Evolutionary conservation across 2,888 invertebrate genomes (phyloP).

Genomic region (Agrypnus murinus): DNA sequence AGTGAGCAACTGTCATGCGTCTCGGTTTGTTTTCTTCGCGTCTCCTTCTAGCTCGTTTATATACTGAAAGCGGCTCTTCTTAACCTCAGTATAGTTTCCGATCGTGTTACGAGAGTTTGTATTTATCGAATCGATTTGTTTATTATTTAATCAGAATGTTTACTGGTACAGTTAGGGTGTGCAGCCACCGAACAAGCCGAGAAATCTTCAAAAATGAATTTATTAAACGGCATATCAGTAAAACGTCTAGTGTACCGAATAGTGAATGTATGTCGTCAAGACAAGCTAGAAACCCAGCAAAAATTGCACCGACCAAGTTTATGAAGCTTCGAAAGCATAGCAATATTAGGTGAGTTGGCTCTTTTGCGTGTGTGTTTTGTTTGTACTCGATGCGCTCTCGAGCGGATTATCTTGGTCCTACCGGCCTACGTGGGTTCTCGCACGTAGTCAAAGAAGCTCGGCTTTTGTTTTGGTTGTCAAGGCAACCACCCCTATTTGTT

Average conservation of each 20-base stretch:
- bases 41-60: slow-evolving; percentile 64
- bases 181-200: slow-evolving; percentile 55
- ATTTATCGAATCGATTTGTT: no score
- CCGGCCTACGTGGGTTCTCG: slow-evolving; percentile 19
- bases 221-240: slow-evolving; percentile 72
- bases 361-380: no score
- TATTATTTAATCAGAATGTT: slow-evolving; percentile 40
- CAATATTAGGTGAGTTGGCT: slow-evolving; percentile 66
- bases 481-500: no score
- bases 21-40: slow-evolving; percentile 64
- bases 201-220: slow-evolving; percentile 55
- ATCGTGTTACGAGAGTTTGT: slow-evolving; percentile 1
- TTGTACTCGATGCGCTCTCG: neutral
- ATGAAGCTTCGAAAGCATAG: slow-evolving; percentile 65
- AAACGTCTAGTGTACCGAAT: slow-evolving; percentile 76
- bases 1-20: slow-evolving; percentile 14
- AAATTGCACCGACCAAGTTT: slow-evolving; percentile 61
- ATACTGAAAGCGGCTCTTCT: slow-evolving; percentile 58
- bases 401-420: neutral
- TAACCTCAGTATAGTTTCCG: slow-evolving; percentile 51
- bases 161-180: slow-evolving; percentile 43
- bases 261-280: slow-evolving; percentile 76
- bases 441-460: no score
- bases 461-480: no score
- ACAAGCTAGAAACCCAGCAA: slow-evolving; percentile 50